A percentile compares a stretch with the other conserved stretches of the same genome.
Conservation (phyloP, 2,113 vertebrate species). For the Struthio camelus region DNA sequence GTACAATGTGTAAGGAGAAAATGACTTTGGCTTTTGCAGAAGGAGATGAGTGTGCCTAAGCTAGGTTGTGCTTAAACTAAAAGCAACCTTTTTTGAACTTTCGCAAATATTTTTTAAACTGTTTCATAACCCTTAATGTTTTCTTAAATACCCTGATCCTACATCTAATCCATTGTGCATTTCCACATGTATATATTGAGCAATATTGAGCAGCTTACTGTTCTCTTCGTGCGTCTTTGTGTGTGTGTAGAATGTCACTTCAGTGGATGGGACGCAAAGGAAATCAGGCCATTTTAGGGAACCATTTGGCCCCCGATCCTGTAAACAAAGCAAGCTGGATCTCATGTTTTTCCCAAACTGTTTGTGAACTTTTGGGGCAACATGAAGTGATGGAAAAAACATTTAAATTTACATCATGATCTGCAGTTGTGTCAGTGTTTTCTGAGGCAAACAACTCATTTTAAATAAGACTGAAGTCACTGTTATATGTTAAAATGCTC, state of each 20-base stretch:
- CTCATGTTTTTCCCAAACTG: background rate
- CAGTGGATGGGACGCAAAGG: background rate
- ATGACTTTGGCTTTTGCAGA: background rate
- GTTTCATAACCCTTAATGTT: background rate
- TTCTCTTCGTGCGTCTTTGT: background rate
- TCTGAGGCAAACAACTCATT: background rate
- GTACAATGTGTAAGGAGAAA: background rate
- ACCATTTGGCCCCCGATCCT: accelerated
- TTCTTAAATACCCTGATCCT: background rate
- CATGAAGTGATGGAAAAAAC: background rate
- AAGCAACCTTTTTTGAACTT: accelerated
- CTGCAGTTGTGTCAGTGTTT: background rate
- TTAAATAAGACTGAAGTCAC: background rate
- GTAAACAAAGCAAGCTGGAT: background rate
- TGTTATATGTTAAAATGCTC: background rate
- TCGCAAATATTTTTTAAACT: background rate
- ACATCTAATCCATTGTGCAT: background rate
- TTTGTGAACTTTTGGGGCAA: background rate
- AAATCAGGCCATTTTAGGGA: background rate
- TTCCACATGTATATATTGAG: background rate
- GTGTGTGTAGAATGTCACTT: background rate
- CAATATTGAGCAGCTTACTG: background rate
- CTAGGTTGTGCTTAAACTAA: background rate
- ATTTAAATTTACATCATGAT: background rate
- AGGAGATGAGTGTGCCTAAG: background rate